A percentile compares a stretch with the other conserved stretches of the same genome.
Evolutionary conservation across 2,113 vertebrate species (phyloP).

Genomic region (Cyphomyrus plagiostoma): DNA sequence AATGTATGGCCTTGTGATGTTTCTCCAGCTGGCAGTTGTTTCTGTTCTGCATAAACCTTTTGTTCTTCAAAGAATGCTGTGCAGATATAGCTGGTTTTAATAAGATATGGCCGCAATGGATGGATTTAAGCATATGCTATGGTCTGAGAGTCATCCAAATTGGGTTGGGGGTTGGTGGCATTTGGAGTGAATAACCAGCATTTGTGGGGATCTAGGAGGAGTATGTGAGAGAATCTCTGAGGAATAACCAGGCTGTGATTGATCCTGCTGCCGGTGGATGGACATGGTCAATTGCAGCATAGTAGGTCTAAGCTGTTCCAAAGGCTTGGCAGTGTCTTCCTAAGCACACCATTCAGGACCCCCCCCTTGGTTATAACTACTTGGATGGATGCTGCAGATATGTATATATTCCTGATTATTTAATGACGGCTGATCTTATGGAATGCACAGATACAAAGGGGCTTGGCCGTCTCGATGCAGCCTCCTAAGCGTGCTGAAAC

Average conservation of each 20-base stretch:
- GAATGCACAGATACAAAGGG: background rate
- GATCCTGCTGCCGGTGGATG: background rate
- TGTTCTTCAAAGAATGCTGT: background rate
- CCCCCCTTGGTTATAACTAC: background rate
- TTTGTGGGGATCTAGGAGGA: background rate
- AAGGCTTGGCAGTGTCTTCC: background rate
- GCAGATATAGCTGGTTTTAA: background rate
- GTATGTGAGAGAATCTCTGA: background rate
- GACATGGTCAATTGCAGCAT: background rate
- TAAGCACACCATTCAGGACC: background rate
- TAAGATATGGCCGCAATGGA: background rate
- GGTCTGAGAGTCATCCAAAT: slow-evolving; percentile 2
- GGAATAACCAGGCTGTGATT: background rate
- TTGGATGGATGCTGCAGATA: background rate
- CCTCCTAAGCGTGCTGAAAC: background rate
- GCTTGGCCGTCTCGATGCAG: background rate
- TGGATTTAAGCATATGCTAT: background rate
- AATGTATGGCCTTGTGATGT: background rate
- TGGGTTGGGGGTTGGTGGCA: background rate
- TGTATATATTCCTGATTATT: background rate
- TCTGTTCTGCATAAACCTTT: background rate
- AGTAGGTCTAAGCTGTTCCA: background rate
- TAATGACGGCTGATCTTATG: background rate
- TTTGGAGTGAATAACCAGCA: background rate
- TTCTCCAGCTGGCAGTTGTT: background rate